phyloP scores from a whole-genome alignment of 2,888 invertebrate genomes.

The Eristalis tenax region DNA sequence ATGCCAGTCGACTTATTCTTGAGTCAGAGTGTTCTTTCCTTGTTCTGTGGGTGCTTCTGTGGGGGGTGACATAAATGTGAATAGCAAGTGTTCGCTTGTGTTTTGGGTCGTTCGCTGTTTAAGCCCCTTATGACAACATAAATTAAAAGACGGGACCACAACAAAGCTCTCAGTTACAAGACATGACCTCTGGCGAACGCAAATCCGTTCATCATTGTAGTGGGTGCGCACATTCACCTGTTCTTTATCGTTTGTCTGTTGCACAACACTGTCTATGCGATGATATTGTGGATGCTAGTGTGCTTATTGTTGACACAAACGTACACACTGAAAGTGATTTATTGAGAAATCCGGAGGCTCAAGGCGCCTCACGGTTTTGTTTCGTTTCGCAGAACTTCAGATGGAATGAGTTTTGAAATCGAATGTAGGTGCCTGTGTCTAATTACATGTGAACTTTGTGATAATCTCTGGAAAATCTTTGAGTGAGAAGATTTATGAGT shows the following conservation, averaged over 20 bases:
- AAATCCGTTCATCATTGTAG: slow-evolving; percentile 31
- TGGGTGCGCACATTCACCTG: slow-evolving; percentile 26
- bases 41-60: slow-evolving; percentile 7
- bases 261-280: slow-evolving; percentile 31
- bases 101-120: slow-evolving; percentile 48
- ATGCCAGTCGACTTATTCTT: slow-evolving; percentile 58
- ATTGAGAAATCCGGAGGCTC: slow-evolving; percentile 37
- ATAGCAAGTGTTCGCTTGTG: slow-evolving; percentile 15
- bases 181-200: neutral
- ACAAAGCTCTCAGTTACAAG: slow-evolving; percentile 5
- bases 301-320: slow-evolving; percentile 54
- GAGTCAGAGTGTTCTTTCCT: slow-evolving; percentile 9
- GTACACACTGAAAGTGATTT: slow-evolving; percentile 42
- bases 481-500: slow-evolving; percentile 50
- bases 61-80: slow-evolving; percentile 51
- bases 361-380: slow-evolving; percentile 37
- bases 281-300: neutral
- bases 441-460: slow-evolving; percentile 61
- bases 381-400: slow-evolving; percentile 17
- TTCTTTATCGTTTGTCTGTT: slow-evolving; percentile 16
- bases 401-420: slow-evolving; percentile 37
- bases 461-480: slow-evolving; percentile 62
- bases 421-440: slow-evolving; percentile 46
- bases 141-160: slow-evolving; percentile 1
- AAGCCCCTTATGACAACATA: slow-evolving; percentile 49